A percentile compares a stretch with the other conserved stretches of the same genome.
Conservation (phyloP, 2,797 vertebrate genomes). For the Ctenopoma multispine region DNA sequence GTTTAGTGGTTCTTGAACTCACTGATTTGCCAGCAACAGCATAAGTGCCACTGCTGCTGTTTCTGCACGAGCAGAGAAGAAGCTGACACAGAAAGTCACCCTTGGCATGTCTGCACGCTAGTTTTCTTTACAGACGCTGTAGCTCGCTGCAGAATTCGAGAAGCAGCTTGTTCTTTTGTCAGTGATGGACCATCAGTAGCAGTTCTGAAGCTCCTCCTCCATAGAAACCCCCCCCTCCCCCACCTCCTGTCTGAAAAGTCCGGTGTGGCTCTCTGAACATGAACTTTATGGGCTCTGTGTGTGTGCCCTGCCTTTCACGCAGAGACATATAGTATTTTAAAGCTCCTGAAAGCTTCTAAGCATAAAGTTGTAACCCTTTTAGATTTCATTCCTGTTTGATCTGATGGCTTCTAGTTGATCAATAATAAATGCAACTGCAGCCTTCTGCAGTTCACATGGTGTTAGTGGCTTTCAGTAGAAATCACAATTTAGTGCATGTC, state of each 20-base stretch:
- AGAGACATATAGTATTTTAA: neutral
- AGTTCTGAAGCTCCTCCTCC: slow-evolving; percentile 46
- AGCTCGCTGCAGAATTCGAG: slow-evolving; percentile 30
- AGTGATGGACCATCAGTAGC: slow-evolving; percentile 21
- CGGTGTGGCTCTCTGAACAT: no score
- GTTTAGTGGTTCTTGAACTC: slow-evolving; percentile 60
- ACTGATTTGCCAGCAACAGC: slow-evolving; percentile 67
- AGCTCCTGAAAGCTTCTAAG: neutral
- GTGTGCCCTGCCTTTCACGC: slow-evolving; percentile 6
- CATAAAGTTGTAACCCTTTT: neutral
- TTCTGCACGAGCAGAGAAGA: slow-evolving; percentile 33
- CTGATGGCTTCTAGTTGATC: no score
- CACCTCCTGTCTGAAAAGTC: no score
- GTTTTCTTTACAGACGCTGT: slow-evolving; percentile 41
- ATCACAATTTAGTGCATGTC: no score
- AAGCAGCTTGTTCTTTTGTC: slow-evolving; percentile 37
- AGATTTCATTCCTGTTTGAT: neutral
- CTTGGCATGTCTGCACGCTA: no score
- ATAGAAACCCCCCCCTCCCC: no score
- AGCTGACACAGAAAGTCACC: slow-evolving; percentile 15
- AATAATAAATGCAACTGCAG: no score
- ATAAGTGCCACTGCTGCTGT: slow-evolving; percentile 54
- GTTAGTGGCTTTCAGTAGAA: no score
- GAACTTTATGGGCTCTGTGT: slow-evolving; percentile 46
- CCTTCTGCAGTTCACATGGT: no score